Base-by-base conservation (phyloP, 2,797 vertebrate species). In the Argentina silus region DNA sequence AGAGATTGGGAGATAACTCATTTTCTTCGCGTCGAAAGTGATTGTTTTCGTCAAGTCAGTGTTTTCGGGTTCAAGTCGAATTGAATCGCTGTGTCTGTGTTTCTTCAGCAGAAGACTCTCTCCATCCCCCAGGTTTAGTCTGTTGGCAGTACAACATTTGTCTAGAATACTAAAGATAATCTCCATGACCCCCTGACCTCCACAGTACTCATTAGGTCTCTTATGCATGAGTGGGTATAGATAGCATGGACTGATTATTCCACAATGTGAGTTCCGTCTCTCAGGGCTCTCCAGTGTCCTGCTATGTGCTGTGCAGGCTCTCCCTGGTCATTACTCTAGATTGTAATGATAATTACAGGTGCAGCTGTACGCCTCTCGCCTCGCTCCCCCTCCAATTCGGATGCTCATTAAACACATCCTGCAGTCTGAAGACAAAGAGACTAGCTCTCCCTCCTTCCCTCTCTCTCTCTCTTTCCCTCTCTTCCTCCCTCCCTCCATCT, bases 321-420 rank as follows among this genome's bases (percentile, higher is more conserved):
- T 82, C 84, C 85, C 76, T 81, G 83, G 83, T 89, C 89, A 90
- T 90, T 90, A 87, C 83, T 82, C 86, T 85, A 90, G 88, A 90
- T 88, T 87, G 87, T 82, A 84, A 83, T 87, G 82, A 88, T 88
- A 83, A 88, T 89, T 90, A 78, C 81, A 78, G 83, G 83, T 81
- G 75, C 84, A 86, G 85, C 77, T 74, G 78, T 65, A 82, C 72
- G 10, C 15, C 44, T 78, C 17, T 66, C 21, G 61, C 69, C 56
- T 19, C 65, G n/a, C 21, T 9, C 0, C 67, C 12, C 14, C 12
- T 17, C 4, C 71, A 17, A 55, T 8, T 0, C 3, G 27, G 27
- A 36, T 44, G 15, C 9, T 65, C 43, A n/a, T 45, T 65, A 65
- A 15, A n/a, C 42, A 64, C 23, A n/a, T 17, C 36, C 36, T 64